Evolutionary conservation across 2,113 vertebrate genomes (phyloP).

Genomic region (Epinephelus lanceolatus): DNA sequence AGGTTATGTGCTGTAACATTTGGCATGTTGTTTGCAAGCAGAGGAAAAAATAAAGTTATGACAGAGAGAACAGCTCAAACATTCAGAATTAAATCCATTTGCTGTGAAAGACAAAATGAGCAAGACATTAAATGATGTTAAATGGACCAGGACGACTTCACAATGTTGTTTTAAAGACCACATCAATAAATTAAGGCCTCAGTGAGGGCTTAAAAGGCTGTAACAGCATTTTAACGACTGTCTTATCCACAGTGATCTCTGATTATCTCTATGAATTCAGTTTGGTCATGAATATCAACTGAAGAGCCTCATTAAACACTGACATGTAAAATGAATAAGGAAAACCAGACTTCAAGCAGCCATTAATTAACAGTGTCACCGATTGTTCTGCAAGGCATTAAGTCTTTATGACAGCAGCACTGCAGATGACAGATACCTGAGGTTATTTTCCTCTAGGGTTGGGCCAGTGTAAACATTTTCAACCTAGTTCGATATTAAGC

Average conservation of each 20-base stretch:
- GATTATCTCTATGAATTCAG: neutral
- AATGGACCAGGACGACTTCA: neutral
- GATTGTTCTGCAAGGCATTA: neutral
- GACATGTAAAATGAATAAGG: neutral
- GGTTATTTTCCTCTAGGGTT: too few species aligned
- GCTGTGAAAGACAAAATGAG: neutral
- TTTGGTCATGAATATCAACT: neutral
- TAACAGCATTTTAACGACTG: neutral
- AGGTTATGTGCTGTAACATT: neutral
- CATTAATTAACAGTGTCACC: neutral
- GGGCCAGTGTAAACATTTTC: too few species aligned
- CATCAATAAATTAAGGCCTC: neutral
- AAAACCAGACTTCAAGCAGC: neutral
- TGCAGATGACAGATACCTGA: neutral
- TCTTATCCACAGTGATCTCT: neutral
- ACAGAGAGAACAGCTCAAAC: neutral
- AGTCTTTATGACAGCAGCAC: neutral
- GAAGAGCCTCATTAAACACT: neutral
- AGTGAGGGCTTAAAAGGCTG: neutral
- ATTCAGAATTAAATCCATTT: slow-evolving; percentile 4
- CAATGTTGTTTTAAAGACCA: neutral
- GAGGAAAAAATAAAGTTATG: neutral
- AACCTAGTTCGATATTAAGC: too few species aligned
- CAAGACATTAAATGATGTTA: neutral
- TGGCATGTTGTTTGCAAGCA: neutral